Evolutionary conservation across 2,797 vertebrate genomes (phyloP).

Genomic region (Ficedula albicollis): DNA sequence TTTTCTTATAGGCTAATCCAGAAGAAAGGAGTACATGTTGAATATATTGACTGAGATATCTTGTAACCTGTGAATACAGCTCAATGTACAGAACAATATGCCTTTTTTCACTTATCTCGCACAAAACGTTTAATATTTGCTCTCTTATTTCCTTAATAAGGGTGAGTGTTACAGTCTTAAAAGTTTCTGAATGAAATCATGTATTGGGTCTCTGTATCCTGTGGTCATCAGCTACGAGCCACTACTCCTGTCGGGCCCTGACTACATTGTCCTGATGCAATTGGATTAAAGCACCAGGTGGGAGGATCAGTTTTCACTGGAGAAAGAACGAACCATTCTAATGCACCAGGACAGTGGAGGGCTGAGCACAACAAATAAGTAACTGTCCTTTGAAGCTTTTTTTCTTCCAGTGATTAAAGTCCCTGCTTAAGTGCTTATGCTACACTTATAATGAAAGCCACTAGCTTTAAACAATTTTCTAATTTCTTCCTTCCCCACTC

Average conservation of each 20-base stretch:
- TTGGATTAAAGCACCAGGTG: slow-evolving; percentile 33
- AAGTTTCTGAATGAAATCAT: slow-evolving; percentile 9
- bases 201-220: slow-evolving; percentile 27
- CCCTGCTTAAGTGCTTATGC: background rate
- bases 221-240: slow-evolving; percentile 4
- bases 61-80: slow-evolving; percentile 37
- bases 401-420: slow-evolving; percentile 5
- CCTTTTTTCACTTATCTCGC: slow-evolving; percentile 44
- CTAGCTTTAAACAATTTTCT: background rate
- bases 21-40: slow-evolving; percentile 60
- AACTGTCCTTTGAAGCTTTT: slow-evolving; percentile 41
- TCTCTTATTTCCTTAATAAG: slow-evolving; percentile 63
- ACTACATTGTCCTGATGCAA: slow-evolving; percentile 27
- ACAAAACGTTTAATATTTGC: slow-evolving; percentile 57
- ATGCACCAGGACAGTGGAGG: background rate
- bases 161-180: slow-evolving; percentile 38
- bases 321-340: background rate
- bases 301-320: slow-evolving; percentile 37
- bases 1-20: slow-evolving; percentile 53
- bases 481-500: background rate
- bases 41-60: slow-evolving; percentile 56
- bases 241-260: background rate
- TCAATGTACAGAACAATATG: slow-evolving; percentile 58
- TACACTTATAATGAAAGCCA: background rate
- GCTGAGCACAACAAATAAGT: slow-evolving; percentile 8